Conservation (phyloP, 2,797 vertebrate species). For the Danionella dracula region DNA sequence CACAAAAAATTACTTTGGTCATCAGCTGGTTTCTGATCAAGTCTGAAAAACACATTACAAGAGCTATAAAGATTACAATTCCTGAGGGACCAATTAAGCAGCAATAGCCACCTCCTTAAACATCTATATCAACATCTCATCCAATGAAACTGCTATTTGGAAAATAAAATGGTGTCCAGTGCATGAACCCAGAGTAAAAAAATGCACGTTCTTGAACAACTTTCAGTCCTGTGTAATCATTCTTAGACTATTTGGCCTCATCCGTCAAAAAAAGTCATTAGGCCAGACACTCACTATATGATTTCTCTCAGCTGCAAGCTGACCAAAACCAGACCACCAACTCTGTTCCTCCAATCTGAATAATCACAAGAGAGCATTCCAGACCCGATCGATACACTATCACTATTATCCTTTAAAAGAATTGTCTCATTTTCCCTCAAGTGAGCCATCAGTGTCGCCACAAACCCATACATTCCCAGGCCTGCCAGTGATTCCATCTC, state of each 20-base stretch:
- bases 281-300: constrained; percentile 35
- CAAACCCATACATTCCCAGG: constrained; percentile 43
- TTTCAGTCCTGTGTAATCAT: not conserved
- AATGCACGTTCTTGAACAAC: not conserved
- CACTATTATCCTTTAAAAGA: constrained; percentile 58
- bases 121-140: not conserved
- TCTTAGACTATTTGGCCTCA: constrained; percentile 7
- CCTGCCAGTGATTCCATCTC: constrained; percentile 34
- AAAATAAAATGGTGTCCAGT: not conserved
- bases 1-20: no score
- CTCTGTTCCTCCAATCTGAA: constrained; percentile 40
- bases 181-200: not conserved
- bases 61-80: not conserved
- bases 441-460: constrained; percentile 54
- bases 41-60: no score
- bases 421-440: constrained; percentile 53
- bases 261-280: constrained; percentile 3
- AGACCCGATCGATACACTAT: constrained; percentile 50
- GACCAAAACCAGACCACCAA: constrained; percentile 32
- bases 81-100: not conserved
- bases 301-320: constrained; percentile 46
- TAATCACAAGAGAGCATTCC: constrained; percentile 48
- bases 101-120: not conserved
- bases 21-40: not conserved
- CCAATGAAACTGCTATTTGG: not conserved